Base-by-base conservation (phyloP, 2,113 vertebrate genomes). In the Cariama cristata region DNA sequence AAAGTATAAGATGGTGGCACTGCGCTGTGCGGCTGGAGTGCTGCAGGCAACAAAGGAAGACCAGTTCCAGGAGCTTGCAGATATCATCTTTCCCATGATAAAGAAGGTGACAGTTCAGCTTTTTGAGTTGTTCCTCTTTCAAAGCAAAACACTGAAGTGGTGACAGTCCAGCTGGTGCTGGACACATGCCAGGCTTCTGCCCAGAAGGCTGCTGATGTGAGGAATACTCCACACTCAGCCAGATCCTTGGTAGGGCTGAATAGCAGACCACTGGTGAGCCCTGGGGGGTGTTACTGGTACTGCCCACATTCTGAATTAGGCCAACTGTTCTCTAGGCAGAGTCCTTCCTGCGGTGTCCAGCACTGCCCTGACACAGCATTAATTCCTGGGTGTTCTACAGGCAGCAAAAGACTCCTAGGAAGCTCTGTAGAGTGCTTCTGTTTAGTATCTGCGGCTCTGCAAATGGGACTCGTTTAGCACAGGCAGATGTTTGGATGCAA, bases 41-140 rank as follows among this genome's bases (percentile, higher is more conserved):
- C 97, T 99, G 53, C 98, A 99, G 90, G 98, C 98, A 69, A 99
- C 99, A 35, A 98, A 99, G 96, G 98, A 99, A 94, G 99, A 99
- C 93, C 98, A 98, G 11, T 99, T 99, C 97, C 98, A 98, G 52
- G 98, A 99, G 76, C 91, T 99, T 97, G 97, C 99, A 8, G 98
- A 99, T 58, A 98, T 99, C 67, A 73, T 99, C 74, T 98, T 99
- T 93, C 99, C 99, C 71, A 97, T 99, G 76, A 99, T 99, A 97
- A 99, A 98, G 97, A 99, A 99, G 99, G 99, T 99, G 95, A 96
- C 38, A 21, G 49, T 87, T 93, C 69, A 62, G 7, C 26, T 68
- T 90, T 17, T 33, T 47, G 53, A 72, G 20, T 66, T 91, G 59
- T 38, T 12, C 63, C 35, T 82, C 58, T 95, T 85, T 49, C 18